Percentiles rank a stretch among this genome's conserved stretches.
phyloP scores from a whole-genome alignment of 2,797 vertebrate species.

The Mycteria americana region DNA sequence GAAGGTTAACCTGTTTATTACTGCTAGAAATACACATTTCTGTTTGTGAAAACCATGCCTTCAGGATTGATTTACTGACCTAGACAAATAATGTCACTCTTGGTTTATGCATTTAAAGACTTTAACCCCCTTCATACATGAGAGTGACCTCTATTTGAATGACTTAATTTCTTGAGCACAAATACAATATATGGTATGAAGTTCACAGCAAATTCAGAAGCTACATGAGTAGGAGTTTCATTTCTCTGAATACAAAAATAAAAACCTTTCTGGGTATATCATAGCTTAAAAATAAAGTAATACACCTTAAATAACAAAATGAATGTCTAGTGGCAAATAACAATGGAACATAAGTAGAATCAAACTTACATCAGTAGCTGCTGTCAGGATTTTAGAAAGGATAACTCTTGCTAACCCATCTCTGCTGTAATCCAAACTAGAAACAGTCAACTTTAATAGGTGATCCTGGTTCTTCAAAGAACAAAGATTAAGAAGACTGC shows the following conservation, averaged over 20 bases:
- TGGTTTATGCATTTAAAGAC: background rate
- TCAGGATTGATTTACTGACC: background rate
- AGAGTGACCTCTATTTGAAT: background rate
- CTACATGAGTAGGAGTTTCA: background rate
- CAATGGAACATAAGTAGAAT: background rate
- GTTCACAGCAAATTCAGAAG: background rate
- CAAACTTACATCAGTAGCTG: constrained; percentile 91
- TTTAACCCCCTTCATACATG: accelerated
- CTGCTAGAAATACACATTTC: background rate
- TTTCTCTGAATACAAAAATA: background rate
- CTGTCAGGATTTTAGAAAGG: constrained; percentile 96
- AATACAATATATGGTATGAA: accelerated
- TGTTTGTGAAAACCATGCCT: background rate
- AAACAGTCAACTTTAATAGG: constrained; percentile 93
- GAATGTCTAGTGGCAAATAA: background rate
- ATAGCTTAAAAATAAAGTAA: background rate
- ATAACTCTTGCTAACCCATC: constrained; percentile 96
- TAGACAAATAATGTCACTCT: background rate
- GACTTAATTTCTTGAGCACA: background rate
- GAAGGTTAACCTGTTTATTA: background rate
- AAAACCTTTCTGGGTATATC: background rate
- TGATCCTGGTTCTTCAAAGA: constrained; percentile 98
- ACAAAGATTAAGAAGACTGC: constrained; percentile 94
- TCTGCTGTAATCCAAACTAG: constrained; percentile 96
- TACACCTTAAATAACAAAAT: background rate